Evolutionary conservation across 2,888 invertebrate genomes (phyloP).

Genomic region (Tupiocoris notatus): DNA sequence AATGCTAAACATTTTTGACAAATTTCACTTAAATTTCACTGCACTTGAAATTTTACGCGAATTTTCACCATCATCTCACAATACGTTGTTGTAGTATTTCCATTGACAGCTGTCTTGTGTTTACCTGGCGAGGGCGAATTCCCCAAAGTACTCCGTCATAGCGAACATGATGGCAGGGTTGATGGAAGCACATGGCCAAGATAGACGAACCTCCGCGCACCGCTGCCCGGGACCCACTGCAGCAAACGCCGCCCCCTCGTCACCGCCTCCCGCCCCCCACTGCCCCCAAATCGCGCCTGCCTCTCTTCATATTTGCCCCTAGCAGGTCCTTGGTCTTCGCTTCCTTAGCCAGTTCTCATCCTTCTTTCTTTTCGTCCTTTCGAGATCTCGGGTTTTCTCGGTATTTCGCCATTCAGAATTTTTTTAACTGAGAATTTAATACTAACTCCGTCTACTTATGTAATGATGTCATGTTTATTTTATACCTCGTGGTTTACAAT

Average conservation of each 20-base stretch:
- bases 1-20: too few relatives aligned
- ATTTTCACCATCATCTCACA: neutral
- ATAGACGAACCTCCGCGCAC: conserved; percentile 39
- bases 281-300: conserved; percentile 18
- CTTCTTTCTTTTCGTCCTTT: neutral
- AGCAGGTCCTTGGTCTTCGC: conserved; percentile 22
- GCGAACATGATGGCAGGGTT: conserved; percentile 56
- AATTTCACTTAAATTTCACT: neutral
- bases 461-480: neutral
- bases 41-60: neutral
- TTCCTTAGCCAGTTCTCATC: conserved; percentile 11
- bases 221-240: conserved; percentile 44
- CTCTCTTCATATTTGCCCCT: conserved; percentile 23
- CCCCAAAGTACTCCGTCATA: conserved; percentile 59
- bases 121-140: conserved; percentile 58
- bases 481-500: too few relatives aligned
- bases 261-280: conserved; percentile 7
- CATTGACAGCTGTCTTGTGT: neutral
- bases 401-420: neutral
- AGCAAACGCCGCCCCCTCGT: conserved; percentile 24
- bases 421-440: neutral
- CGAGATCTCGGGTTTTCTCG: neutral
- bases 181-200: conserved; percentile 39
- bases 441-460: neutral
- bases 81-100: neutral